phyloP scores from a whole-genome alignment of 2,113 vertebrate species.

The Salvator merianae region DNA sequence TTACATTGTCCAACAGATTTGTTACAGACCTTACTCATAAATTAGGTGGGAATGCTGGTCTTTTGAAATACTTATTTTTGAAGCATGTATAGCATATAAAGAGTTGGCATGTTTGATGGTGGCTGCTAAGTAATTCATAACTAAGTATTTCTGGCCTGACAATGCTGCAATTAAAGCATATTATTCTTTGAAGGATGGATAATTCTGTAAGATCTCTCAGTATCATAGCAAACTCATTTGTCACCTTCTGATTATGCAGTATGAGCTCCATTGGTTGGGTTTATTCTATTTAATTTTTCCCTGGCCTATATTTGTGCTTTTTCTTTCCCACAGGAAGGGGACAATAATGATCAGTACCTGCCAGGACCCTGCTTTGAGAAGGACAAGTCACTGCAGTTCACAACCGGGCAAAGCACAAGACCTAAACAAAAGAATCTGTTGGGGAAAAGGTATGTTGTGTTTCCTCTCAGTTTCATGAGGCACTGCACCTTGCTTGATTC shows the following conservation, averaged over 20 bases:
- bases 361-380: conserved; percentile 34
- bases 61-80: background rate
- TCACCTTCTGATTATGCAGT: background rate
- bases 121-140: background rate
- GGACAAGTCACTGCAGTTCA: background rate
- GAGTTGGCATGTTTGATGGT: background rate
- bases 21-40: background rate
- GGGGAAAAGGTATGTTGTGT: conserved; percentile 57
- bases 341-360: conserved; percentile 12
- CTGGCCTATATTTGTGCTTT: conserved; percentile 3
- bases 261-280: background rate
- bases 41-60: background rate
- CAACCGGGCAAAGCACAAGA: conserved; percentile 4
- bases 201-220: background rate
- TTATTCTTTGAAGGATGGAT: background rate
- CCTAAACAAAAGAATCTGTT: conserved; percentile 36
- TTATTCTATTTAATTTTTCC: background rate
- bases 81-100: background rate
- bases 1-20: background rate
- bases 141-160: background rate
- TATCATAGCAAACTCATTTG: background rate
- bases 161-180: background rate
- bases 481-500: background rate
- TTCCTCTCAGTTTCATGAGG: background rate
- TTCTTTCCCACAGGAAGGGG: conserved; percentile 54